Base-by-base conservation (phyloP, 2,888 invertebrate genomes). In the Lathronympha strigana region DNA sequence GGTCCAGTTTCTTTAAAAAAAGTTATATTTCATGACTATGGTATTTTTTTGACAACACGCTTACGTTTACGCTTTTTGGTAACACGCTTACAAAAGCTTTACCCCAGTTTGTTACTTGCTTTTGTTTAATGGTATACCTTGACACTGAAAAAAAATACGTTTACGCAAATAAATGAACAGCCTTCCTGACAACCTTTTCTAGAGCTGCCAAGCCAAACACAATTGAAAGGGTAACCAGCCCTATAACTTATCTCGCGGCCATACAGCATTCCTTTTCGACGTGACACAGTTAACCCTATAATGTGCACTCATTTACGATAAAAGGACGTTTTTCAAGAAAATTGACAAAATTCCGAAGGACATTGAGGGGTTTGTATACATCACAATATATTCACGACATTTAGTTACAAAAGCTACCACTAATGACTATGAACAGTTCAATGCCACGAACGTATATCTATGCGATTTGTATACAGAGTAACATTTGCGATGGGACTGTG, bases 351-450 rank as follows among this genome's bases (percentile, higher is more conserved):
- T 40, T 23, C 25, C n/a, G 21, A 28, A 40, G 25, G 28, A 13
- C 6, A 17, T n/a, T n/a, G n/a, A 40, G 36, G 25, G 38, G 38
- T 21, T 40, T 54, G 17, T 54, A 25, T 25, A 40, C 40, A 40
- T 15, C 55, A 55, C 55, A 17, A 55, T 43, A 55, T 43, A 15
- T 8, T 50, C 17, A 43, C 55, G 55, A 55, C 55, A 55, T 25
- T 28, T 50, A 53, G 50, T 51, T 51, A 28, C 3, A 28, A 28
- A 43, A 43, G 40, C 40, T 55, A 55, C 40, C 28, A 28, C 25
- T 40, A 54, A 13, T 11, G 38, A 17, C 40, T 55, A 40, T 19
- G 25, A 40, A 43, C 40, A 55, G 8, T 28, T 28, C 17, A 55
- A 15, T 36, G 33, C 8, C 21, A 38, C 54, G 15, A 23, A 54